phyloP scores from a whole-genome alignment of 2,113 vertebrate genomes.

The Brienomyrus brachyistius region DNA sequence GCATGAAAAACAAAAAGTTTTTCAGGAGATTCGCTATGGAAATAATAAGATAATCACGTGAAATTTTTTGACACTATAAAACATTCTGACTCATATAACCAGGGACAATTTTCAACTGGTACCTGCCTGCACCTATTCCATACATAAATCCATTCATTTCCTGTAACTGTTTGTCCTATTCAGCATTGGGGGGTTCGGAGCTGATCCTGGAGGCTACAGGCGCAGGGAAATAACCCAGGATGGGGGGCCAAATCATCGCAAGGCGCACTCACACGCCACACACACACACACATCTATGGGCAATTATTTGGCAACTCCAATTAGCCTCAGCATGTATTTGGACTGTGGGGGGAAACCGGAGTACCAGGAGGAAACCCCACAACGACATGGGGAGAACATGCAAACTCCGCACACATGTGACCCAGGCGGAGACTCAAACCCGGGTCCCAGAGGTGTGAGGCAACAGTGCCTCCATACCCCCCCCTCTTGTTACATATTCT shows the following conservation, averaged over 20 bases:
- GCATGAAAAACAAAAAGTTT: not conserved
- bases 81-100: not conserved
- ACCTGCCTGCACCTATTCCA: not conserved
- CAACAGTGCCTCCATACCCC: not conserved
- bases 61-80: not conserved
- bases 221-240: not conserved
- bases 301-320: too few species aligned
- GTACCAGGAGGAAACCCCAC: not conserved
- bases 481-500: not conserved
- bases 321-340: not conserved
- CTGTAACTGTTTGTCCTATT: not conserved
- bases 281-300: not conserved
- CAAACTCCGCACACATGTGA: too few species aligned
- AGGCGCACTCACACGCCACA: not conserved
- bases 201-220: not conserved
- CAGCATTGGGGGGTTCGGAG: not conserved
- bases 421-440: not conserved
- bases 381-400: not conserved
- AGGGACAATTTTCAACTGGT: not conserved
- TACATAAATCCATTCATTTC: not conserved
- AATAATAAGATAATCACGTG: not conserved
- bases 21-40: not conserved
- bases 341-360: not conserved
- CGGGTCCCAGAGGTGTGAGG: not conserved
- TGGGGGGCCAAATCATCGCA: not conserved